A percentile compares a stretch with the other conserved stretches of the same genome.
Conservation (phyloP, 2,113 vertebrate species). For the Rhagologus leucostigma region DNA sequence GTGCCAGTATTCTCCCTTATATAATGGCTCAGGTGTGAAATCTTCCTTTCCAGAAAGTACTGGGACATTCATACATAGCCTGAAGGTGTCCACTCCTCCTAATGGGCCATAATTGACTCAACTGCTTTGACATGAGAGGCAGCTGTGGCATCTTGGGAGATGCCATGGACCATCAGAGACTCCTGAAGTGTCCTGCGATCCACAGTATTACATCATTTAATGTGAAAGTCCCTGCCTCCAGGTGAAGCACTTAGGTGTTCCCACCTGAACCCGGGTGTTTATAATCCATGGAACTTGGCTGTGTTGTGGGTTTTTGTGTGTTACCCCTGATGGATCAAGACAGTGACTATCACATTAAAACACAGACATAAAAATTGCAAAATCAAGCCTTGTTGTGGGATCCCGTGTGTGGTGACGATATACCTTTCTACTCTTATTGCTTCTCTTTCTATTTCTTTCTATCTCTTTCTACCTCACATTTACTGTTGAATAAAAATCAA, state of each 20-base stretch:
- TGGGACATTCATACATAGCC: fast-evolving
- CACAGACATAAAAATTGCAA: background rate
- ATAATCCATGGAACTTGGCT: background rate
- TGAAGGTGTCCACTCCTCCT: background rate
- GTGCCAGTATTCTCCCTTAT: background rate
- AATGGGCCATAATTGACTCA: background rate
- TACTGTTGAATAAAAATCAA: background rate
- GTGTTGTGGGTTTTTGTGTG: background rate
- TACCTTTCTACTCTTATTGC: background rate
- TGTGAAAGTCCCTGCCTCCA: background rate
- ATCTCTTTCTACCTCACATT: background rate
- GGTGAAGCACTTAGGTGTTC: background rate
- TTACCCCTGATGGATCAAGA: fast-evolving
- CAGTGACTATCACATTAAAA: background rate
- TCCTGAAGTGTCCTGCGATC: background rate
- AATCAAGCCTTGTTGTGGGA: background rate
- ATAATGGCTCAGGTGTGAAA: background rate
- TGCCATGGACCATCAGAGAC: background rate
- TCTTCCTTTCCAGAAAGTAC: background rate
- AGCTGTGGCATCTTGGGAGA: background rate
- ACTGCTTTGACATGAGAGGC: background rate
- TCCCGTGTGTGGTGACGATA: fast-evolving
- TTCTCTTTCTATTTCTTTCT: background rate
- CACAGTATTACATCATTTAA: background rate
- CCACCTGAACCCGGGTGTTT: background rate